Percentiles rank a stretch among this genome's conserved stretches.
phyloP scores from a whole-genome alignment of 2,888 invertebrate species.

The Yponomeuta malinellus region DNA sequence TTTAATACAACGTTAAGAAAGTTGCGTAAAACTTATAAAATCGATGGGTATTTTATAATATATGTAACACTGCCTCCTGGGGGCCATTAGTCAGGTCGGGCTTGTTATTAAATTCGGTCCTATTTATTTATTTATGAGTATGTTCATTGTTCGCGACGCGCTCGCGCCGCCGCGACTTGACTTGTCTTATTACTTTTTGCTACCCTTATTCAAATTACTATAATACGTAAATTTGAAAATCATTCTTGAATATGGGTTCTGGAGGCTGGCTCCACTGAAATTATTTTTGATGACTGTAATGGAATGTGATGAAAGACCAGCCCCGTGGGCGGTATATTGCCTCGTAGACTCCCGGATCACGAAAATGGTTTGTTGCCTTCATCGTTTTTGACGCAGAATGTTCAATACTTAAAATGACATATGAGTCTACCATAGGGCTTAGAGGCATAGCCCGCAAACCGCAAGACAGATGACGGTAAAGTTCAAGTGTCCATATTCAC shows the following conservation, averaged over 20 bases:
- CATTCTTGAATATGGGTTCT: constrained; percentile 9
- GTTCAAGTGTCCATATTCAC: neutral
- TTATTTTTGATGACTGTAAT: constrained; percentile 7
- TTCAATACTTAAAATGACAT: too few relatives aligned
- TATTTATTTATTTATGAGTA: constrained; percentile 71
- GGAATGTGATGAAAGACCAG: neutral
- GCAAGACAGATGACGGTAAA: neutral
- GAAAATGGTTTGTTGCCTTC: neutral
- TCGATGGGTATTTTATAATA: constrained; percentile 52
- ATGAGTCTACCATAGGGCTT: too few relatives aligned
- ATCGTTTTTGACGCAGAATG: neutral
- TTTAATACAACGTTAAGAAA: constrained; percentile 69
- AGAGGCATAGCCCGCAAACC: neutral
- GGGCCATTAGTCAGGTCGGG: constrained; percentile 64
- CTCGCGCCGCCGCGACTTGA: constrained; percentile 23
- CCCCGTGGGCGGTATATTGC: neutral
- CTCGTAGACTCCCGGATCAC: neutral
- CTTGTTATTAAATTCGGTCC: constrained; percentile 73
- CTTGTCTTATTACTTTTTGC: constrained; percentile 14
- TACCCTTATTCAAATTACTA: constrained; percentile 14
- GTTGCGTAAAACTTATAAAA: constrained; percentile 69
- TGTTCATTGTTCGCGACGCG: constrained; percentile 41
- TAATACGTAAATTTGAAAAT: constrained; percentile 8
- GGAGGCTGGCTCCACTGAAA: neutral
- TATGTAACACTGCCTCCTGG: constrained; percentile 70